A percentile compares a stretch with the other conserved stretches of the same genome.
Conservation (phyloP, 2,888 invertebrate species). For the Lacanobia oleracea region DNA sequence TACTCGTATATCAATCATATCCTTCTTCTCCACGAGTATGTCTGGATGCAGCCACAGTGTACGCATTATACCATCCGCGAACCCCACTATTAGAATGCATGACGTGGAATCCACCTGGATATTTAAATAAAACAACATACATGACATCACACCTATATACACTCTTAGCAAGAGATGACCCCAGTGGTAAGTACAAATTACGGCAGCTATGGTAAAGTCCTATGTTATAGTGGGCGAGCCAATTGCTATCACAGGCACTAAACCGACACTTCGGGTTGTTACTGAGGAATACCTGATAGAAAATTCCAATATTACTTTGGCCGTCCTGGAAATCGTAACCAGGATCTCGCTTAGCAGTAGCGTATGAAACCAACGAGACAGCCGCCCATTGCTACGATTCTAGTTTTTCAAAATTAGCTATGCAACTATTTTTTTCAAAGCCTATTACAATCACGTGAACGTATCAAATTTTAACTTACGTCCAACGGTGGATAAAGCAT, state of each 20-base stretch:
- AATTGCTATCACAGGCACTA: neutral
- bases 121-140: neutral
- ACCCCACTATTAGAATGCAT: slow-evolving; percentile 92
- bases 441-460: neutral
- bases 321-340: too few species aligned
- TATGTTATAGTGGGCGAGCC: neutral
- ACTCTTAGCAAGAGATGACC: too few species aligned
- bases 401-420: too few species aligned
- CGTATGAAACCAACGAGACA: too few species aligned
- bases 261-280: neutral
- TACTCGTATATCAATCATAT: slow-evolving; percentile 77
- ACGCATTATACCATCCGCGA: slow-evolving; percentile 93
- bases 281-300: too few species aligned
- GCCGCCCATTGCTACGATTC: too few species aligned
- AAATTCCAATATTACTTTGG: too few species aligned
- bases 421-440: too few species aligned
- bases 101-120: slow-evolving; percentile 91
- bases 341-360: too few species aligned
- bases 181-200: too few species aligned
- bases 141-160: too few species aligned
- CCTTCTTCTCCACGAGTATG: slow-evolving; percentile 68
- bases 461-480: slow-evolving; percentile 79
- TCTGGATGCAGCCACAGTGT: slow-evolving; percentile 83
- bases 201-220: too few species aligned
- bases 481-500: slow-evolving; percentile 93